Percentiles rank a stretch among this genome's conserved stretches.
phyloP scores from a whole-genome alignment of 2,888 invertebrate genomes.

The Arge pagana region DNA sequence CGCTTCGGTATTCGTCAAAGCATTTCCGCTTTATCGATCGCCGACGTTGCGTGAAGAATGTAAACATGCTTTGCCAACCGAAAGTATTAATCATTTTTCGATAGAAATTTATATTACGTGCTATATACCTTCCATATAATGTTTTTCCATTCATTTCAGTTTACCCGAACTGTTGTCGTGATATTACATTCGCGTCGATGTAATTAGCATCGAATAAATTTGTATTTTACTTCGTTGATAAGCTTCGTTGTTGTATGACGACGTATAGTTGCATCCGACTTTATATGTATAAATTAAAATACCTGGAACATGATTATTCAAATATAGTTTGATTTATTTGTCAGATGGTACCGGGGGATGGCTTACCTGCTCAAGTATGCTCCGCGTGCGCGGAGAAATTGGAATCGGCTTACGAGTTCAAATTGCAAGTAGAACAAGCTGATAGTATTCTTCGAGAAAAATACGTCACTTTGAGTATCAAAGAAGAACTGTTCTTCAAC shows the following conservation, averaged over 20 bases:
- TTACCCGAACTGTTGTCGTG: too few species aligned
- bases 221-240: neutral
- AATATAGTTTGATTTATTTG: neutral
- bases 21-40: too few species aligned
- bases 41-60: too few species aligned
- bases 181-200: too few species aligned
- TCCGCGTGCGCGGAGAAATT: conserved; percentile 49
- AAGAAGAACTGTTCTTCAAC: conserved; percentile 52
- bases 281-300: neutral
- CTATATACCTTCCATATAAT: neutral
- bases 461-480: conserved; percentile 45
- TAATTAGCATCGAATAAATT: neutral
- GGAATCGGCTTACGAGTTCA: conserved; percentile 53
- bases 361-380: conserved; percentile 51
- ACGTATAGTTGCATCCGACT: too few species aligned
- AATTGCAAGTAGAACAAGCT: conserved; percentile 53
- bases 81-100: neutral
- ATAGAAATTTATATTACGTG: neutral
- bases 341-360: conserved; percentile 49
- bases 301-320: conserved; percentile 3
- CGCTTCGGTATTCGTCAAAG: too few species aligned
- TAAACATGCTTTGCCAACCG: neutral
- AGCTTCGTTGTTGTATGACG: neutral
- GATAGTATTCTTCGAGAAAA: conserved; percentile 48
- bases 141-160: neutral